Base-by-base conservation (phyloP, 2,888 invertebrate species). In the Clitarchus hookeri region DNA sequence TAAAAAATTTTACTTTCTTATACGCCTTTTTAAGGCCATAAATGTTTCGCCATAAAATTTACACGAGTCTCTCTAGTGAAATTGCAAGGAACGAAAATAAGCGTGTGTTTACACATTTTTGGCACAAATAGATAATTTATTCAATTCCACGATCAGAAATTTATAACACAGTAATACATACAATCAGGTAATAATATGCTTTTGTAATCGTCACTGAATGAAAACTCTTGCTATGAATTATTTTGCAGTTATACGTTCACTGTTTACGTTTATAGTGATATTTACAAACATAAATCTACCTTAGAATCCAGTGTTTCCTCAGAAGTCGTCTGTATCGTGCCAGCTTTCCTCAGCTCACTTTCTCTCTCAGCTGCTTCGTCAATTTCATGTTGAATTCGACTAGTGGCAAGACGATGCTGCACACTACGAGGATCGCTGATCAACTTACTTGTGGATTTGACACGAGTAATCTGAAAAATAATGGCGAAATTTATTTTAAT, bases 341-440 rank as follows among this genome's bases (percentile, higher is more conserved):
- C 93, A 88, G 94, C 94, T 89, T 94, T 94, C 89, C 94, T 93
- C 89, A 97, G 94, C 90, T 97, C 97, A 90, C 95, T 94, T 91
- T 98, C 98, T 88, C 97, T 93, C 90, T 96, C 95, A 85, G 95
- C 95, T 87, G 96, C 97, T 92, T 97, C 96, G 90, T 96, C 95
- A 90, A 98, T 97, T 93, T 98, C 98, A 90, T 95, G 94, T 92
- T 98, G 97, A 91, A 98, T 97, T 91, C 97, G 94, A 88, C 91
- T 92, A 36, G 93, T 92, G 25, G 93, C 93, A n/a, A 87, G 84
- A 3, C 87, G 84, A 83, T 87, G 88, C 80, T 88, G 87, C n/a
- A 87, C 86, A 48, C 86, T 88, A 4, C 85, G 87, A 36, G 84
- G 83, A 26, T 88, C 87, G 27, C 53, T 79, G 65, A 65, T 84